Base-by-base conservation (phyloP, 2,113 vertebrate species). In the Coryphaenoides rupestris region DNA sequence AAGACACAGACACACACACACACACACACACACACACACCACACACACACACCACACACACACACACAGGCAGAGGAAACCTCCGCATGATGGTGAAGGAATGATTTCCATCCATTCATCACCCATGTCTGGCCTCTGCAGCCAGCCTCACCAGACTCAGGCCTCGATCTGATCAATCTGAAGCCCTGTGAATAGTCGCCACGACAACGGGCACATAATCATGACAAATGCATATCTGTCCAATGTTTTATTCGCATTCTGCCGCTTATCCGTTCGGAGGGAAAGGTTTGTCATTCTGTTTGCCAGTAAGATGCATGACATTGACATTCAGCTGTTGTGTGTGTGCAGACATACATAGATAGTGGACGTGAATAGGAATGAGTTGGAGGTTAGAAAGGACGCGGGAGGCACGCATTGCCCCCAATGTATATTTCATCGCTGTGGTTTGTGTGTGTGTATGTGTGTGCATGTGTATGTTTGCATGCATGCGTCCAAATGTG, bases 201-300 rank as follows among this genome's bases (percentile, higher is more conserved):
- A 12, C 66, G 58, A 56, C 26, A 66, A 26, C 24, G 3, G 24
- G 24, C 24, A 6, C 24, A 26, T 26, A 26, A 6, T 58, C 17
- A 15, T 19, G 49, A 77, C 69, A 85, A 75, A 70, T 63, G 69
- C 69, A 72, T 70, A 68, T 66, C 63, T 76, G 65, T 80, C 73
- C 74, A 19, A 77, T 63, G 74, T 74, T 52, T 12, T 59, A 78
- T 84, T 83, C 71, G 33, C 68, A 82, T 81, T 78, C 74, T 72
- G 64, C 63, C 10, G 54, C 58, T 83, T 76, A 85, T 78, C 77
- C 74, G 33, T 54, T 60, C 61, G 3, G 0, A 56, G 63, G 47
- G 1, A 26, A 65, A 65, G 70, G 71, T 69, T 80, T 77, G 72
- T 84, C 77, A 75, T 70, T 54, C 24, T 1, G 66, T 68, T 55